These are phyloP conservation scores for Columba janthina DNA, from an alignment of 2,113 vertebrate species.

Conservation along the genomic window DNA sequence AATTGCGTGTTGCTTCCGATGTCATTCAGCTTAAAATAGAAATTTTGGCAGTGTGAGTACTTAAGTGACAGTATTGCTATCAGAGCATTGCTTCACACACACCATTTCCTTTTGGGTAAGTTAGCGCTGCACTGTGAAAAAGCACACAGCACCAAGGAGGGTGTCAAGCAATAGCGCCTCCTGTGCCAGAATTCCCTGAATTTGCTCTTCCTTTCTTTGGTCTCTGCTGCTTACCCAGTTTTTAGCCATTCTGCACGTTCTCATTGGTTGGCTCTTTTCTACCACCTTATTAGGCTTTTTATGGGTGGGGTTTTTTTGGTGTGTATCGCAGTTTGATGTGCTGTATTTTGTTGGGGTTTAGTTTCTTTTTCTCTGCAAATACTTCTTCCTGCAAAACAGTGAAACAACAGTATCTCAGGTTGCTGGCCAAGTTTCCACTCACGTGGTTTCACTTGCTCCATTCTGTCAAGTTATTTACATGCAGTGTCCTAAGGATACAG, in stretches of 20 bases:
- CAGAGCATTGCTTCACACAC: background rate
- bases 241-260: fast-evolving
- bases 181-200: fast-evolving
- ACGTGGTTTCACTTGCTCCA: background rate
- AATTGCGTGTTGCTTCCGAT: fast-evolving
- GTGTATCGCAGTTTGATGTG: no score
- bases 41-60: background rate
- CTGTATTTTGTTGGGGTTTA: no score
- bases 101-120: background rate
- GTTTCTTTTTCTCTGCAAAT: background rate
- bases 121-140: background rate
- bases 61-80: background rate
- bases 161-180: fast-evolving
- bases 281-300: background rate
- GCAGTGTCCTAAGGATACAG: background rate
- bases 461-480: background rate
- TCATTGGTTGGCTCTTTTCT: fast-evolving
- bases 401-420: background rate
- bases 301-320: background rate
- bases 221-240: background rate
- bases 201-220: background rate
- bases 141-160: fast-evolving
- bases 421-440: background rate
- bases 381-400: background rate
- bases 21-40: background rate